Evolutionary conservation across 2,888 invertebrate genomes (phyloP), one percentile per base, ranked within the genome.

Genomic region (Aelia acuminata): DNA sequence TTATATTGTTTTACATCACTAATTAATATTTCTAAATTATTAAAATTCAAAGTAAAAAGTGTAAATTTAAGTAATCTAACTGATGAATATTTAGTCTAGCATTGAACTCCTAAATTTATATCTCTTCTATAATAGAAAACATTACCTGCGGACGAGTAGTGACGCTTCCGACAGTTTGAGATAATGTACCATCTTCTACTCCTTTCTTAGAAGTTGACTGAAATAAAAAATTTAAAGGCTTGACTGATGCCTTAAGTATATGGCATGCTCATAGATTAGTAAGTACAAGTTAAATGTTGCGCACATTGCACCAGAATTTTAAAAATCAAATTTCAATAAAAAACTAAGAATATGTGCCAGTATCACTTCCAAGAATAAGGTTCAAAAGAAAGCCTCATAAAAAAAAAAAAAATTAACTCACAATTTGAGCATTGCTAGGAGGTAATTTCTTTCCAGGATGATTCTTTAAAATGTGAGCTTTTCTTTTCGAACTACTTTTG

Each of bases 401-500:
- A 49, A 20, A 49, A 48, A 84, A 7, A 53, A 10, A 8, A 85
- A 7, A 31, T 49, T 15, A 47, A 89, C 90, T 86, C 89, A 92
- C 92, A 91, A 91, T 91, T 89, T 91, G 90, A 84, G 92, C 90
- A 88, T 91, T 91, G 86, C 91, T 92, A 90, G 92, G 92, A 0
- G 95, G 95, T 80, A 95, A 92, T 89, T 94, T 94, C 84, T 95
- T 94, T 88, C 97, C 97, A 0, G 97, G 97, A 93, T 97, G 97
- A 92, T 96, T 96, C 91, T 95, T 96, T 90, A 95, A 92, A 90
- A 97, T 96, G 92, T 97, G 97, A 1, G 94, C 94, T 92, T 97
- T 96, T 43, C 97, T 94, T 92, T 97, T 97, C 87, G 96, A 96
- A 91, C 96, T 96, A 90, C 96, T 96, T 92, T 96, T 96, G 92